phyloP scores from a whole-genome alignment of 2,113 vertebrate genomes.

The Pterocles burchelli region DNA sequence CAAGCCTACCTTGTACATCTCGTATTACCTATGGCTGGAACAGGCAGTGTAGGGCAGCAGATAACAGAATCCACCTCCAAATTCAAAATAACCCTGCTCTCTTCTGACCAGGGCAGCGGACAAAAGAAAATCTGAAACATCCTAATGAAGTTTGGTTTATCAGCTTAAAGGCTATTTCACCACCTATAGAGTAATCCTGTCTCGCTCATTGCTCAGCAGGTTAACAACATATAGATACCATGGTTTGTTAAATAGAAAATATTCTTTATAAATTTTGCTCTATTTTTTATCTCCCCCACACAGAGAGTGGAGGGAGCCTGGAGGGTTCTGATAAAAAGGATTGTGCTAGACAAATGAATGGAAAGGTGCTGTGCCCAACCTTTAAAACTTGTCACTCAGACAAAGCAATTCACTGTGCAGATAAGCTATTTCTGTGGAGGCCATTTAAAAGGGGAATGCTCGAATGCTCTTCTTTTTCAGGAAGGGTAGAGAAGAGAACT shows the following conservation, averaged over 20 bases:
- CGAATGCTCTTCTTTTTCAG: not conserved
- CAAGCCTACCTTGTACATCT: not conserved
- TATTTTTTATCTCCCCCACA: not conserved
- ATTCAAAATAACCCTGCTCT: not conserved
- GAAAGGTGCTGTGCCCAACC: not conserved
- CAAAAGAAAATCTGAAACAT: not conserved
- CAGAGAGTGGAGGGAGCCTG: constrained; percentile 4
- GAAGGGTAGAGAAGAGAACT: not conserved
- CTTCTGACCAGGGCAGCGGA: not conserved
- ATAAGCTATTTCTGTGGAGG: not conserved
- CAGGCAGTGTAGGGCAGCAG: not conserved
- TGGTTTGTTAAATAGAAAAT: not conserved
- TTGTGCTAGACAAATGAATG: not conserved
- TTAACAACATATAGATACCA: not conserved
- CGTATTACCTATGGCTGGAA: not conserved
- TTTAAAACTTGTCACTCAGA: constrained; percentile 8
- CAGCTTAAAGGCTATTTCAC: not conserved
- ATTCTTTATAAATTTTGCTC: not conserved
- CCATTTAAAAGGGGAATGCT: not conserved
- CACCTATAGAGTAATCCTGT: not conserved
- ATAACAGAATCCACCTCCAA: not conserved
- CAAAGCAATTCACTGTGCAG: constrained; percentile 14
- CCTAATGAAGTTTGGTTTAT: not conserved
- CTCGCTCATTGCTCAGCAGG: not conserved
- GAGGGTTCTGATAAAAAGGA: constrained; percentile 46